A percentile compares a stretch with the other conserved stretches of the same genome.
phyloP scores from a whole-genome alignment of 2,888 invertebrate genomes.

The Diarsia dahlii region DNA sequence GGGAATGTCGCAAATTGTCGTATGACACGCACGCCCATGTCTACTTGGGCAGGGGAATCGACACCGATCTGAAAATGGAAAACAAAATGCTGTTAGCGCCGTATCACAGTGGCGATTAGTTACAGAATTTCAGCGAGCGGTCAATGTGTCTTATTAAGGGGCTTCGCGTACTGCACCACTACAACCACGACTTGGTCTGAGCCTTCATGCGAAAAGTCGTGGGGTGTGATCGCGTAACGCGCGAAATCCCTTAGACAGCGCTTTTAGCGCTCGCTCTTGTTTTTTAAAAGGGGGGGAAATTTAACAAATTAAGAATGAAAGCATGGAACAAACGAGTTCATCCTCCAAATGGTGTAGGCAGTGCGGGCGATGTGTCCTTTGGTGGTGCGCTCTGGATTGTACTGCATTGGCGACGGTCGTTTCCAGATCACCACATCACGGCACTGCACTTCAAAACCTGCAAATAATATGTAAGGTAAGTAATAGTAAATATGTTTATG shows the following conservation, averaged over 20 bases:
- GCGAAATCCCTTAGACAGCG: too few relatives aligned
- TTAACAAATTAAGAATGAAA: slow-evolving; percentile 1
- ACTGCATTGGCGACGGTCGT: slow-evolving; percentile 63
- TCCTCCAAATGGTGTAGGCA: slow-evolving; percentile 73
- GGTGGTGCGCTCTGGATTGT: slow-evolving; percentile 62
- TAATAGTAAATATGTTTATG: too few relatives aligned
- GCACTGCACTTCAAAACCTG: slow-evolving; percentile 75
- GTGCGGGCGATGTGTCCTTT: slow-evolving; percentile 68
- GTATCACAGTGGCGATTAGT: neutral
- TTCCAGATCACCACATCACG: slow-evolving; percentile 73
- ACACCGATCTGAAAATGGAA: slow-evolving; percentile 70
- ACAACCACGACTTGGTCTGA: neutral
- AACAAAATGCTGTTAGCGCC: slow-evolving; percentile 24
- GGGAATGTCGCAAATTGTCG: slow-evolving; percentile 48
- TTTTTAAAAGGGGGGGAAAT: neutral
- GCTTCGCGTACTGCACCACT: neutral
- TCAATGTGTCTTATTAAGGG: neutral
- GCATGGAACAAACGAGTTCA: slow-evolving; percentile 69
- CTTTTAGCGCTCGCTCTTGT: too few relatives aligned
- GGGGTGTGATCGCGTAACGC: too few relatives aligned
- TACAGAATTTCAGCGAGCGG: neutral
- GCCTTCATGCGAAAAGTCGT: too few relatives aligned
- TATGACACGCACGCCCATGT: slow-evolving; percentile 49
- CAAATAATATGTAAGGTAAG: slow-evolving; percentile 2
- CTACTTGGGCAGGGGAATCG: slow-evolving; percentile 60